These are phyloP conservation scores for Philantomba maxwellii DNA, from an alignment of 2,113 vertebrate genomes.

Conservation along the genomic window DNA sequence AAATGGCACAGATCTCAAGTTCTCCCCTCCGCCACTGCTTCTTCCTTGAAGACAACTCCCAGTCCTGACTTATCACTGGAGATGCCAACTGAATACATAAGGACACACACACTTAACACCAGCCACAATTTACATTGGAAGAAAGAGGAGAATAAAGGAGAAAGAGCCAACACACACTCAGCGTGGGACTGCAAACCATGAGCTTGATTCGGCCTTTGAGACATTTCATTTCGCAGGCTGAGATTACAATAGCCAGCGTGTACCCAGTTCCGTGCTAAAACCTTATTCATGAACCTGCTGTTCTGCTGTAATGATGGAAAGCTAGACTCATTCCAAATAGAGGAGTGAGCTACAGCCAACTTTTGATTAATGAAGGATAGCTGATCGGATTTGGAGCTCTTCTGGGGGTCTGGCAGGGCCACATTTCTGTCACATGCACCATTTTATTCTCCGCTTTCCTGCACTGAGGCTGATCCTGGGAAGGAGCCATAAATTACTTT, in stretches of 20 bases:
- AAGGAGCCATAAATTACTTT: constrained; percentile 1
- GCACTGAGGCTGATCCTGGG: neutral
- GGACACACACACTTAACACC: neutral
- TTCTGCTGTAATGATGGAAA: neutral
- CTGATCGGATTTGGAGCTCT: neutral
- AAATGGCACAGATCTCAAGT: neutral
- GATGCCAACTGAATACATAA: neutral
- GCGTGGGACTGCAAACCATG: neutral
- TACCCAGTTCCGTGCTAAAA: neutral
- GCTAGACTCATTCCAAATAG: neutral
- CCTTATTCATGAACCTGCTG: neutral
- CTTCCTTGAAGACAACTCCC: neutral
- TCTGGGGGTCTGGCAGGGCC: neutral
- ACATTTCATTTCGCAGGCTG: neutral
- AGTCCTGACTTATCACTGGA: neutral
- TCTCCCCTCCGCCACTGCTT: neutral
- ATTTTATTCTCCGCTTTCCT: constrained; percentile 17
- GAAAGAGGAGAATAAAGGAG: neutral
- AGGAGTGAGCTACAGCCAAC: neutral
- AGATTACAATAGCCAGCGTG: neutral
- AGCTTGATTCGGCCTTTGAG: neutral
- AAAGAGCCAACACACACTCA: neutral
- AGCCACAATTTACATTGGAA: neutral
- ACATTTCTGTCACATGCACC: neutral
- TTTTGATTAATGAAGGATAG: constrained; percentile 25